Percentiles rank a stretch among this genome's conserved stretches.
phyloP scores from a whole-genome alignment of 2,888 invertebrate species.

The Eilema depressum region DNA sequence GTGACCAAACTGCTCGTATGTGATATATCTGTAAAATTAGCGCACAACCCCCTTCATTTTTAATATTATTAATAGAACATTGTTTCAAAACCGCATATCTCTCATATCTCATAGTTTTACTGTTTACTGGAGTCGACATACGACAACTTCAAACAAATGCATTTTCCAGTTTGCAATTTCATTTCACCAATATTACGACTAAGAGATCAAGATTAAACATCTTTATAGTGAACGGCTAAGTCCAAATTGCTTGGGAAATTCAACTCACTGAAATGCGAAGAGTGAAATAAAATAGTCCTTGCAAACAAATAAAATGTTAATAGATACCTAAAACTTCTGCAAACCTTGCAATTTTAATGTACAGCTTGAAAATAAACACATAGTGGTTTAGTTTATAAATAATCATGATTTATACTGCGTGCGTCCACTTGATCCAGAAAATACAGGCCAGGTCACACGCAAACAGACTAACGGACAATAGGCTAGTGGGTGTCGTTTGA shows the following conservation, averaged over 20 bases:
- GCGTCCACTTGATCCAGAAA: too few relatives aligned
- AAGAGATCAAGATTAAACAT: slow-evolving; percentile 24
- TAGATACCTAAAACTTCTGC: slow-evolving; percentile 25
- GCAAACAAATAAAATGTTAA: slow-evolving; percentile 48
- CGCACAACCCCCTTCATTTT: not conserved
- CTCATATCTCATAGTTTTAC: not conserved
- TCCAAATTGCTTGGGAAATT: slow-evolving; percentile 45
- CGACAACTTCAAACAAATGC: not conserved
- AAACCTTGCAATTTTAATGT: not conserved
- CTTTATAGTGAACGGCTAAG: slow-evolving; percentile 23
- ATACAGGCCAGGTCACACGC: too few relatives aligned
- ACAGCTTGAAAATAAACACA: not conserved
- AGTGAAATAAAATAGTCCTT: slow-evolving; percentile 39
- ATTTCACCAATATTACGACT: slow-evolving; percentile 15
- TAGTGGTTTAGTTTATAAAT: too few relatives aligned
- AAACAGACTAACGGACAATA: too few relatives aligned
- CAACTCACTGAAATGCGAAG: slow-evolving; percentile 36
- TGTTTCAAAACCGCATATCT: not conserved
- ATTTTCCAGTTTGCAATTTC: not conserved
- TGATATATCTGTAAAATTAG: not conserved
- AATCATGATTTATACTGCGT: too few relatives aligned
- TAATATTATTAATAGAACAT: not conserved
- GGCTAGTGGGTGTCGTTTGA: too few relatives aligned
- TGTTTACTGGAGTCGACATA: not conserved
- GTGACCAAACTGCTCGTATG: too few relatives aligned